phyloP scores from a whole-genome alignment of 2,888 invertebrate species.

The Aleiodes leptofemur region DNA sequence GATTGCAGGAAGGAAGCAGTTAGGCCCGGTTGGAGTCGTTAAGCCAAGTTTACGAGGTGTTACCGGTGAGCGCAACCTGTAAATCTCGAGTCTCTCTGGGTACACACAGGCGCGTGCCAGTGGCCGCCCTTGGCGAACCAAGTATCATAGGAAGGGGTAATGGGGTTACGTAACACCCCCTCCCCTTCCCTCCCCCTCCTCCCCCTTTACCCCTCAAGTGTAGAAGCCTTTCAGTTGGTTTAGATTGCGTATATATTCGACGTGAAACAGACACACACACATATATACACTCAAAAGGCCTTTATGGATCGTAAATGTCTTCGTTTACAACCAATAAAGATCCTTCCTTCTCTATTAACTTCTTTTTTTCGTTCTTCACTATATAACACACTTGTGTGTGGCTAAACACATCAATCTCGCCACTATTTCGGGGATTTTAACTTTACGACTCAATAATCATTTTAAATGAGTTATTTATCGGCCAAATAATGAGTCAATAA shows the following conservation, averaged over 20 bases:
- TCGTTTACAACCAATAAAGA: constrained; percentile 75
- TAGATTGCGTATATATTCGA: constrained; percentile 19
- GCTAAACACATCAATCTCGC: background rate
- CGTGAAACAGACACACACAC: constrained; percentile 46
- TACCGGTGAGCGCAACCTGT: constrained; percentile 75
- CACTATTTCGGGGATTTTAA: background rate
- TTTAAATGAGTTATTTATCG: constrained; percentile 1
- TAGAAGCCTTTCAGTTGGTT: constrained; percentile 49
- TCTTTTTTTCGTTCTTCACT: too few species aligned
- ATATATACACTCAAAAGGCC: constrained; percentile 68
- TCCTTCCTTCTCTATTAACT: constrained; percentile 62
- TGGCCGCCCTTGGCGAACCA: constrained; percentile 71
- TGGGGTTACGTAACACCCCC: constrained; percentile 57
- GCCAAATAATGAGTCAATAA: background rate
- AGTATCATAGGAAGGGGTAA: constrained; percentile 64
- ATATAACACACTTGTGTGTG: too few species aligned
- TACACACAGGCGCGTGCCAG: constrained; percentile 71
- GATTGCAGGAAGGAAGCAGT: constrained; percentile 76
- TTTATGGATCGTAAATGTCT: constrained; percentile 76
- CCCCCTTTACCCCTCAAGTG: too few species aligned
- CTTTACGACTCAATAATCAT: constrained; percentile 24
- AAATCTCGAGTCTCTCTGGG: constrained; percentile 70
- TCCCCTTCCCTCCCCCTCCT: constrained; percentile 40
- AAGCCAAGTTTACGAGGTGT: constrained; percentile 76
- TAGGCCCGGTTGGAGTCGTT: constrained; percentile 75